Percentiles rank a stretch among this genome's conserved stretches.
Conservation (phyloP, 2,797 vertebrate species). For the Pseudomugil gertrudae region DNA sequence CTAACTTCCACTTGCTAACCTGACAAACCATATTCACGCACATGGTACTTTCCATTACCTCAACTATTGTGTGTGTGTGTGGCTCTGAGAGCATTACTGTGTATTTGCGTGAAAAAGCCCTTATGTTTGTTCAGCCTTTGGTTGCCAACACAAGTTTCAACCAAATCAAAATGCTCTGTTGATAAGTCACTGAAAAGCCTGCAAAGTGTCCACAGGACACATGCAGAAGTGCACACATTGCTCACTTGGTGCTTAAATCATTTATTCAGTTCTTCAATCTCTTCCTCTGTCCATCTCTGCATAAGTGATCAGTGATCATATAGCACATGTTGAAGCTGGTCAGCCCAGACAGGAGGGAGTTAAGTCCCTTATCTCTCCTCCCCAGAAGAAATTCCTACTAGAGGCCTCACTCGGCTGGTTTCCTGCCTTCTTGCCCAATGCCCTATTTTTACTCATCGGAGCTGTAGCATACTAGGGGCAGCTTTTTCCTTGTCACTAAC, state of each 20-base stretch:
- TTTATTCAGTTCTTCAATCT: slow-evolving; percentile 66
- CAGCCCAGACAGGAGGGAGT: slow-evolving; percentile 85
- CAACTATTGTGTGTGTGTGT: slow-evolving; percentile 32
- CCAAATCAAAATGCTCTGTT: slow-evolving; percentile 65
- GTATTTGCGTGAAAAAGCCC: slow-evolving; percentile 1
- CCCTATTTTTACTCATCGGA: slow-evolving; percentile 93
- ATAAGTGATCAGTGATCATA: slow-evolving; percentile 74
- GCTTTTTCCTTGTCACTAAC: slow-evolving; percentile 92
- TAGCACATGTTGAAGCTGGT: slow-evolving; percentile 67
- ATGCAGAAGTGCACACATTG: neutral
- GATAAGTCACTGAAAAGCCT: slow-evolving; percentile 48
- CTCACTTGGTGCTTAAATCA: slow-evolving; percentile 54
- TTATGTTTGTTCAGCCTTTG: slow-evolving; percentile 22
- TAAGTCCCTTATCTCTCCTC: slow-evolving; percentile 93
- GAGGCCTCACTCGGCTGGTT: slow-evolving; percentile 91
- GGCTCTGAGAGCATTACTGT: slow-evolving; percentile 16
- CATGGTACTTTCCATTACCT: slow-evolving; percentile 76
- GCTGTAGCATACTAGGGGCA: slow-evolving; percentile 91
- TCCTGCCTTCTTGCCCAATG: slow-evolving; percentile 95
- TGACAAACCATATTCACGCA: slow-evolving; percentile 65
- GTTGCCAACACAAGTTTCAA: slow-evolving; percentile 54
- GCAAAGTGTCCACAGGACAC: neutral
- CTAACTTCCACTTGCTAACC: slow-evolving; percentile 77
- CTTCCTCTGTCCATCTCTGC: slow-evolving; percentile 61
- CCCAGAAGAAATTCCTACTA: slow-evolving; percentile 95